phyloP scores from a whole-genome alignment of 2,113 vertebrate species.

The Eira barbara region DNA sequence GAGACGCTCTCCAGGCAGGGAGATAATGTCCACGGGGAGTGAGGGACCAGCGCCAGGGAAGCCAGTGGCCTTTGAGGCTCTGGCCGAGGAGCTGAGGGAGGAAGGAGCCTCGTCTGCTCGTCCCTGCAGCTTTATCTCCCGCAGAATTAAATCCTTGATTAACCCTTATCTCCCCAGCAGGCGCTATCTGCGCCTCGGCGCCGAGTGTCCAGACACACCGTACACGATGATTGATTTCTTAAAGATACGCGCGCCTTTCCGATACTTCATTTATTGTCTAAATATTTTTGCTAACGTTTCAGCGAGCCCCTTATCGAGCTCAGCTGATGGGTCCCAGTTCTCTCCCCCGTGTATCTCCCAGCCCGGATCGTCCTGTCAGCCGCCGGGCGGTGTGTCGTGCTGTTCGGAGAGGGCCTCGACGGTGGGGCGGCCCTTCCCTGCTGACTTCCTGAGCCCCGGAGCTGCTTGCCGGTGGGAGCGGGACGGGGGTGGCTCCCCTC shows the following conservation, averaged over 20 bases:
- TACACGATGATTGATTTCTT: slow-evolving; percentile 98
- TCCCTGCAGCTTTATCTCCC: slow-evolving; percentile 78
- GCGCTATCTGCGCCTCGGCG: slow-evolving; percentile 95
- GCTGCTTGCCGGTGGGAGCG: background rate
- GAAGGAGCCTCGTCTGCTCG: slow-evolving; percentile 45
- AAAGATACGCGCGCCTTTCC: slow-evolving; percentile 92
- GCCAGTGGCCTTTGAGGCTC: slow-evolving; percentile 48
- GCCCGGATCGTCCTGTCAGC: slow-evolving; percentile 68
- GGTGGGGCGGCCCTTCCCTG: background rate
- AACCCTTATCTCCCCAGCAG: slow-evolving; percentile 90
- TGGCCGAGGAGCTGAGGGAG: background rate
- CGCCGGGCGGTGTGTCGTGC: slow-evolving; percentile 28
- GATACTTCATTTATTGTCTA: slow-evolving; percentile 99
- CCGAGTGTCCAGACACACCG: slow-evolving; percentile 96
- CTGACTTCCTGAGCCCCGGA: no score
- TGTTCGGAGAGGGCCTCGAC: background rate
- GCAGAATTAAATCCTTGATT: slow-evolving; percentile 88
- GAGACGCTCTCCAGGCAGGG: background rate
- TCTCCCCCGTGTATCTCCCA: slow-evolving; percentile 64
- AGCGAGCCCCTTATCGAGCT: slow-evolving; percentile 83
- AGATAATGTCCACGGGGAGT: background rate
- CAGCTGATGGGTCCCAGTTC: slow-evolving; percentile 82
- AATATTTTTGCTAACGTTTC: slow-evolving; percentile 90
- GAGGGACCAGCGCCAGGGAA: accelerated
- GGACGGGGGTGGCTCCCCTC: background rate